These are phyloP conservation scores for Trachops cirrhosus DNA, from an alignment of 2,797 vertebrate species.

Conservation along the genomic window DNA sequence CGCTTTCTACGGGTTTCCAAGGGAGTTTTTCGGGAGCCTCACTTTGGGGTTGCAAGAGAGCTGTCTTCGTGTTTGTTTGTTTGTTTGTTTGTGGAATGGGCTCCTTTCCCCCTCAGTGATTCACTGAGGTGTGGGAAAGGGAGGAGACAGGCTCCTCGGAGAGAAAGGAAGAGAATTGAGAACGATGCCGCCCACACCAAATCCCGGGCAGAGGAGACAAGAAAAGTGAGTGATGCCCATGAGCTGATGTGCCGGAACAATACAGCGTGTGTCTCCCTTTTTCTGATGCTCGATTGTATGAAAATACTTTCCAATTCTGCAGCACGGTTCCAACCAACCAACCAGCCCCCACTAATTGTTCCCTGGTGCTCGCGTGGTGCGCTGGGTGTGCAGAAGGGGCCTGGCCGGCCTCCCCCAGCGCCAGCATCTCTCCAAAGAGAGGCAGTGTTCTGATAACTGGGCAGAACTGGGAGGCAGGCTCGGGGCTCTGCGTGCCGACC, in stretches of 20 bases:
- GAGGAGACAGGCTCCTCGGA: not conserved
- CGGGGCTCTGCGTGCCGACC: conserved; percentile 6
- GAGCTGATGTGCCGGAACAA: not conserved
- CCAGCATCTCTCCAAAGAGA: not conserved
- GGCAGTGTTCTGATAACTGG: not conserved
- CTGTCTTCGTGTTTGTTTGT: not conserved
- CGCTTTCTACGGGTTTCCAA: not conserved
- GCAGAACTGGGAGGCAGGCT: conserved; percentile 34
- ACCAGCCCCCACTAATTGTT: not conserved
- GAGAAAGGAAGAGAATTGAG: not conserved
- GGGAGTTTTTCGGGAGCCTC: not conserved
- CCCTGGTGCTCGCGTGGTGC: not conserved
- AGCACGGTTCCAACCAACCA: not conserved
- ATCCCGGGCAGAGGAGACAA: not conserved
- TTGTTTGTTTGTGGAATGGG: not conserved
- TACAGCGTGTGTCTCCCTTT: not conserved
- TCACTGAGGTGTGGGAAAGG: not conserved
- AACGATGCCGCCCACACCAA: not conserved
- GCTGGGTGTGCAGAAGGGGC: not conserved
- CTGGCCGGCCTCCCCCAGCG: not conserved
- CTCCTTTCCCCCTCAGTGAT: not conserved
- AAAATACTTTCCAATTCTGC: not conserved
- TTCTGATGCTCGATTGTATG: not conserved
- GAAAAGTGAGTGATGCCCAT: rapidly evolving
- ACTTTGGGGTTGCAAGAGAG: not conserved